Conservation (phyloP, 2,888 invertebrate species). For the Coelogynopora nodosa region DNA sequence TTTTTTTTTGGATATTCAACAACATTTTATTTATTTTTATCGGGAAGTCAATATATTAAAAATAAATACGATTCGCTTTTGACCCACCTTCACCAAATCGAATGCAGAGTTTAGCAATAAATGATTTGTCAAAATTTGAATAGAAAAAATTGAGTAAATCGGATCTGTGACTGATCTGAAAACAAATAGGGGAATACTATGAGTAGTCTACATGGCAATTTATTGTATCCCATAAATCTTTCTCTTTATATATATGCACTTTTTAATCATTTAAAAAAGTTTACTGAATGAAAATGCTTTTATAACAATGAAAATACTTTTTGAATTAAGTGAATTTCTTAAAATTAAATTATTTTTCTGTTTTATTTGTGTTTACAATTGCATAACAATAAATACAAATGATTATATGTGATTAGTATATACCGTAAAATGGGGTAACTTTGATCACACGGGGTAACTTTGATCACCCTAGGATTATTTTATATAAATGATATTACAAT, state of each 20-base stretch:
- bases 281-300: too few species aligned
- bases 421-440: neutral
- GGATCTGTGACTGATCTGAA: slow-evolving; percentile 42
- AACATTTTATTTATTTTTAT: too few species aligned
- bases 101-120: slow-evolving; percentile 72
- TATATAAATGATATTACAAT: neutral
- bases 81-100: slow-evolving; percentile 66
- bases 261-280: too few species aligned
- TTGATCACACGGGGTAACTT: neutral
- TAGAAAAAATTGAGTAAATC: slow-evolving; percentile 69
- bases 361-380: too few species aligned
- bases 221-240: too few species aligned
- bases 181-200: neutral
- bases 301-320: too few species aligned
- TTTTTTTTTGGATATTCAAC: too few species aligned
- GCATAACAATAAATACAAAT: too few species aligned
- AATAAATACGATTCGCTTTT: neutral
- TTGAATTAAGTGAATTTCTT: too few species aligned
- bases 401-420: neutral
- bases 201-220: too few species aligned
- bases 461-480: neutral
- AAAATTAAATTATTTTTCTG: too few species aligned
- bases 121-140: slow-evolving; percentile 75
- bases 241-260: too few species aligned
- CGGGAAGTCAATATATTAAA: neutral